A percentile compares a stretch with the other conserved stretches of the same genome.
These are phyloP conservation scores for Dryobotodes eremita DNA, from an alignment of 2,888 invertebrate genomes.

Conservation along the genomic window DNA sequence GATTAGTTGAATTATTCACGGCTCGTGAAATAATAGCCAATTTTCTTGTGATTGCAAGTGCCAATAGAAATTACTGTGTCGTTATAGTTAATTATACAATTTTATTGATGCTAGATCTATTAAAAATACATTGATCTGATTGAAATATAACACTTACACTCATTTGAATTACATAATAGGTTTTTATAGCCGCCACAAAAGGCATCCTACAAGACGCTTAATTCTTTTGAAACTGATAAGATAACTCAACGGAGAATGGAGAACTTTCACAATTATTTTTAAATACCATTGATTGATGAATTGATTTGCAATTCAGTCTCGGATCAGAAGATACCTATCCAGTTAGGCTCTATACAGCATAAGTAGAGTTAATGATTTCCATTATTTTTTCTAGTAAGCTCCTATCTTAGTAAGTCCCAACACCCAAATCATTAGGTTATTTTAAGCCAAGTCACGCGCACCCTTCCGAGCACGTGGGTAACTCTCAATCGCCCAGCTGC, in stretches of 20 bases:
- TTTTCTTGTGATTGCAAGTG: slow-evolving; percentile 43
- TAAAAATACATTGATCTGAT: slow-evolving; percentile 10
- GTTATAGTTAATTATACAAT: slow-evolving; percentile 31
- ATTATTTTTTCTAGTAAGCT: not conserved
- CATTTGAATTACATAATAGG: not conserved
- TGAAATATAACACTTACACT: not conserved
- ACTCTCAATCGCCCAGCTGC: slow-evolving; percentile 31
- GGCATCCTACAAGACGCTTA: not conserved
- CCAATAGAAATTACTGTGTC: slow-evolving; percentile 12
- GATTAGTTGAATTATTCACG: slow-evolving; percentile 49
- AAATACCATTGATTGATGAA: not conserved
- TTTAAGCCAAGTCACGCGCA: slow-evolving; percentile 24
- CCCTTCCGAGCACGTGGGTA: slow-evolving; percentile 17
- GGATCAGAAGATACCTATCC: not conserved
- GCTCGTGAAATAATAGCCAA: slow-evolving; percentile 48
- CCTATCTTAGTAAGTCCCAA: not conserved
- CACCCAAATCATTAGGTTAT: slow-evolving; percentile 26
- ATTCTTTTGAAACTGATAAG: not conserved
- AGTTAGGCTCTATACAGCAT: not conserved
- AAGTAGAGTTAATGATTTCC: not conserved
- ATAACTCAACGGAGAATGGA: not conserved
- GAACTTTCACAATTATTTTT: not conserved
- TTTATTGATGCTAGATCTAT: slow-evolving; percentile 6
- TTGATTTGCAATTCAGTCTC: not conserved
- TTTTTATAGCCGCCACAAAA: not conserved